Conservation (phyloP, 1,140 invertebrate genomes). For the Phenacoccus solenopsis region DNA sequence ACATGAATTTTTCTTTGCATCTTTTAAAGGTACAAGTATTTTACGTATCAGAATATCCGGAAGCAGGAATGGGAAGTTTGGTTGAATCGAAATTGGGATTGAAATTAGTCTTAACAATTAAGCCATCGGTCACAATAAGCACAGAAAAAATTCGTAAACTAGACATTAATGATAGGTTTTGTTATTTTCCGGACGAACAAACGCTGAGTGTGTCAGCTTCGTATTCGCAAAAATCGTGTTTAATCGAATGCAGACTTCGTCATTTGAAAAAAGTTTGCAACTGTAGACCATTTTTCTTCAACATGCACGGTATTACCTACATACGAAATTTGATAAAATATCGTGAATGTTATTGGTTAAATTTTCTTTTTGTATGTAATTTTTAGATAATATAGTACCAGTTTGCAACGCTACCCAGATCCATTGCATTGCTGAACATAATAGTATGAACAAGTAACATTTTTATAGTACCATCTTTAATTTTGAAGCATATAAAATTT, state of each 20-base stretch:
- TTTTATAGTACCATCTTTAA: no score
- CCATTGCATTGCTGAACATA: conserved; percentile 25
- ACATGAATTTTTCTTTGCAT: background rate
- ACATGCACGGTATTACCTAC: conserved; percentile 7
- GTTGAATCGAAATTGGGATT: conserved; percentile 21
- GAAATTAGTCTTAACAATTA: conserved; percentile 26
- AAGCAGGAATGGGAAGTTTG: conserved; percentile 27
- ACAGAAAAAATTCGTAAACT: conserved; percentile 26
- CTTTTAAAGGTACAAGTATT: conserved; percentile 27
- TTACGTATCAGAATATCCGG: conserved; percentile 27
- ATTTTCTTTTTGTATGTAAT: background rate
- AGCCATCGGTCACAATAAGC: conserved; percentile 27
- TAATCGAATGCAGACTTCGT: conserved; percentile 29
- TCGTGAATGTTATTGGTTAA: background rate
- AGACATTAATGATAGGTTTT: conserved; percentile 23
- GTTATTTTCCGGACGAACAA: conserved; percentile 28
- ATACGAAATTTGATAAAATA: background rate
- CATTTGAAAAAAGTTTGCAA: conserved; percentile 26
- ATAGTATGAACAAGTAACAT: conserved; percentile 20
- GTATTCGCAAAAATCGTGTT: conserved; percentile 28
- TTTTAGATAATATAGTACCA: conserved; percentile 26
- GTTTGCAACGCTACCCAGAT: conserved; percentile 26
- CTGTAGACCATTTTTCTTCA: conserved; percentile 31
- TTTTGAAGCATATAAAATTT: no score
- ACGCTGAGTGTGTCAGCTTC: conserved; percentile 22